Evolutionary conservation across 2,113 vertebrate genomes (phyloP), one percentile per base, ranked within the genome.

Genomic region (Odontophorus gujanensis): DNA sequence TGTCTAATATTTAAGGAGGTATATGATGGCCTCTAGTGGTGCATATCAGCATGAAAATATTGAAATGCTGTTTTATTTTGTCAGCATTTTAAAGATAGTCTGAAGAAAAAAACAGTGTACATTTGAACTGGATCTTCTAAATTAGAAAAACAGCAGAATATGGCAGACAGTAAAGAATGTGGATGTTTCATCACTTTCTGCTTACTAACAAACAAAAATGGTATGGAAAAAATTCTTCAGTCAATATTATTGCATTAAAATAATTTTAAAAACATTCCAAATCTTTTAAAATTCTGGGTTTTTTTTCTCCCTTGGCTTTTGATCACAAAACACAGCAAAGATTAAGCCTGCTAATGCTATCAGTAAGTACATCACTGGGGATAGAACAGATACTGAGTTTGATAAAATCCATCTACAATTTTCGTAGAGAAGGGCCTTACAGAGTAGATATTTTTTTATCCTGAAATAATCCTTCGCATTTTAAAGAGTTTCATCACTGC

Each of bases 1-100:
- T 69, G 92, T 71, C 86, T 95, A 95, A 88, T 97, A 97, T 91
- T 97, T 98, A 96, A 96, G 93, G 97, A 97, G 96, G 97, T 69
- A 68, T 97, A 93, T 87, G 95, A 97, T 98, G 97, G 97, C 97
- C 97, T 97, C 98, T 98, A 98, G 97, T 98, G 98, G 98, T 92
- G 94, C 81, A 88, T 85, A 90, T 85, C 76, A 72, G 91, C 81
- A 97, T 83, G 80, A 78, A 90, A 96, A 86, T 47, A 45, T 67
- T 90, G 50, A 95, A 92, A 51, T 82, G 72, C 57, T 95, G 28
- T 82, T 92, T 32, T 34, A 22, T 66, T 93, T 76, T 75, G 87
- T 85, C 20, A 36, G 48, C 58, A 58, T 43, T 91, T 93, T 81
- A 93, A 81, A 45, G 22, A 34, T 1, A 79, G 7, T 1, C 5